Evolutionary conservation across 2,113 vertebrate genomes (phyloP).

Genomic region (Indri indri): DNA sequence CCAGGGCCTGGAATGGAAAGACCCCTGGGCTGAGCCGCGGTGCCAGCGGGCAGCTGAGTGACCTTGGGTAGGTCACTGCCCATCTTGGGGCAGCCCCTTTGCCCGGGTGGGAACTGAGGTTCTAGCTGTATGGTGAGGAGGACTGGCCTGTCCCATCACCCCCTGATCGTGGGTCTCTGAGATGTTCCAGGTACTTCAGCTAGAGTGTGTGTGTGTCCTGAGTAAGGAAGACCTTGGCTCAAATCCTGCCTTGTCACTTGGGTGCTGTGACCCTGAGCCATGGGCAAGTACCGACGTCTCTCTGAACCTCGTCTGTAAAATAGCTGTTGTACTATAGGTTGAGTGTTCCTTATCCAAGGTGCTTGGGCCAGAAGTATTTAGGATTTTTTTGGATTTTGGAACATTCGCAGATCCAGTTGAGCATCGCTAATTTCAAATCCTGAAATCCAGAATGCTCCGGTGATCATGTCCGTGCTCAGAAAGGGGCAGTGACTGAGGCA

Average conservation of each 20-base stretch:
- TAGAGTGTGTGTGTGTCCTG: rapidly evolving
- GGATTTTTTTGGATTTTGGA: neutral
- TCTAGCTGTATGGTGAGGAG: neutral
- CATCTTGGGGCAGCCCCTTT: rapidly evolving
- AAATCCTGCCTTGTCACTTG: no score
- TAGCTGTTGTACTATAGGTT: rapidly evolving
- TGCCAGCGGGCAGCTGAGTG: neutral
- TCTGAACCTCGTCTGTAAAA: neutral
- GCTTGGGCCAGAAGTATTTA: neutral
- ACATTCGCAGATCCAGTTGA: neutral
- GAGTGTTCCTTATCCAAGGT: neutral
- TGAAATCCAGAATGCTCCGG: neutral
- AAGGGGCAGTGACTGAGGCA: neutral
- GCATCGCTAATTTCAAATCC: neutral
- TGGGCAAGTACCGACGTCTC: rapidly evolving
- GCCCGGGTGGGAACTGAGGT: neutral
- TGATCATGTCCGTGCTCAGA: neutral
- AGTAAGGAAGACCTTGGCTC: neutral
- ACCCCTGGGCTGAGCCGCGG: neutral
- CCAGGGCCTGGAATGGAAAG: neutral
- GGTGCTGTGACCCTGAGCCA: neutral
- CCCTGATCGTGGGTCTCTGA: neutral
- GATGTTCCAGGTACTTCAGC: neutral
- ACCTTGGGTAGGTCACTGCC: neutral
- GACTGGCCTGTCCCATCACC: rapidly evolving